These are phyloP conservation scores for Melanotaenia boesemani DNA, from an alignment of 2,797 vertebrate genomes.

Conservation along the genomic window DNA sequence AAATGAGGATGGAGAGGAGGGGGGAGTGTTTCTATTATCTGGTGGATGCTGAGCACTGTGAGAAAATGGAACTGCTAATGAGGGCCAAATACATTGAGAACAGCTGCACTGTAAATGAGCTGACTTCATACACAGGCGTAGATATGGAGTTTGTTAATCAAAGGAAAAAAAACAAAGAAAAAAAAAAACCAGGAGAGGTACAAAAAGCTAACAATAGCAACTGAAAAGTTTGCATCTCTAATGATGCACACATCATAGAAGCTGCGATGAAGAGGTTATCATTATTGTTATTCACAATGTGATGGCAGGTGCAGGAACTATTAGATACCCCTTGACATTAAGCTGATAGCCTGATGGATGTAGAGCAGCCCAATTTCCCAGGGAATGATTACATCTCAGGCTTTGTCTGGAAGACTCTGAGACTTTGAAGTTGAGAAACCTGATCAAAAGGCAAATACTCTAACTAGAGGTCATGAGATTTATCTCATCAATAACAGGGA, in stretches of 20 bases:
- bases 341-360: slow-evolving; percentile 53
- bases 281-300: slow-evolving; percentile 55
- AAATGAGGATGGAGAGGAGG: slow-evolving; percentile 29
- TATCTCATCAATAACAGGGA: slow-evolving; percentile 41
- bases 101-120: slow-evolving; percentile 66
- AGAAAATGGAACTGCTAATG: slow-evolving; percentile 69
- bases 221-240: slow-evolving; percentile 26
- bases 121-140: slow-evolving; percentile 56
- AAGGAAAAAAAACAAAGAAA: slow-evolving; percentile 44
- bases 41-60: slow-evolving; percentile 54
- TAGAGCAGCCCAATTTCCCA: slow-evolving; percentile 34
- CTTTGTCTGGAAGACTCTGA: slow-evolving; percentile 39
- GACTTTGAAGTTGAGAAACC: slow-evolving; percentile 50
- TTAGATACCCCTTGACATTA: slow-evolving; percentile 44
- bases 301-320: slow-evolving; percentile 35
- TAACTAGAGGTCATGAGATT: slow-evolving; percentile 45
- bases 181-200: background rate
- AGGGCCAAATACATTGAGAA: slow-evolving; percentile 59
- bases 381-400: slow-evolving; percentile 39
- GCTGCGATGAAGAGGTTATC: slow-evolving; percentile 60
- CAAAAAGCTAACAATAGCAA: slow-evolving; percentile 64
- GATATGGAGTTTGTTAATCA: slow-evolving; percentile 68
- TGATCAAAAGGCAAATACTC: slow-evolving; percentile 60
- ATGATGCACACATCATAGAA: slow-evolving; percentile 40
- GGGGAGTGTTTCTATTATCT: slow-evolving; percentile 49